phyloP scores from a whole-genome alignment of 1,140 invertebrate species.

The Caenorhabditis brenneri region DNA sequence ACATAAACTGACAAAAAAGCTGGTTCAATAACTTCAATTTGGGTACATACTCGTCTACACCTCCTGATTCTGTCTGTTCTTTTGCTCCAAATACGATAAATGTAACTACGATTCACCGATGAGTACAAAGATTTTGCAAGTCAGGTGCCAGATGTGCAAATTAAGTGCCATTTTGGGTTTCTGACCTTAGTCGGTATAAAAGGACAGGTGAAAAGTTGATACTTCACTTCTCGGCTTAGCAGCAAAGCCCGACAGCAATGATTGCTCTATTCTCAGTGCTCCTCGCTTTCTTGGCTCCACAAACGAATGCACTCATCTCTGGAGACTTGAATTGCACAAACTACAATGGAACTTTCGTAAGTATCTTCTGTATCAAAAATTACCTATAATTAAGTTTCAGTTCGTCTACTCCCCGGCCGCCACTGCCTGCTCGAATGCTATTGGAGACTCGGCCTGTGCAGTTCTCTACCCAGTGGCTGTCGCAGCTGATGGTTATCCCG shows the following conservation, averaged over 20 bases:
- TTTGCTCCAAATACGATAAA: not conserved
- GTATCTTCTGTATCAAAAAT: not conserved
- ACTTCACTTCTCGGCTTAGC: not conserved
- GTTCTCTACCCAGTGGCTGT: not conserved
- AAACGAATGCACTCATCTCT: not conserved
- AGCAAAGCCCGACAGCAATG: not conserved
- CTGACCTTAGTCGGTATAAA: not conserved
- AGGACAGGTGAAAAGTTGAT: too few species aligned
- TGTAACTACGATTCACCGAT: too few species aligned
- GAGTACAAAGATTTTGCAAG: not conserved
- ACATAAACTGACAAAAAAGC: not conserved
- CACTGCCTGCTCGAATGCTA: not conserved
- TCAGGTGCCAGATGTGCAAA: not conserved
- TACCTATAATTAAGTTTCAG: not conserved
- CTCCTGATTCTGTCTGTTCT: not conserved
- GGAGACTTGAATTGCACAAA: constrained; percentile 5
- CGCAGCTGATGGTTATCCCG: not conserved
- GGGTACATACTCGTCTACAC: not conserved
- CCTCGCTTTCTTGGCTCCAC: not conserved
- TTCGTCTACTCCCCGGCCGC: constrained; percentile 9
- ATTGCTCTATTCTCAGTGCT: not conserved
- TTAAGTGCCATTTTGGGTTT: not conserved
- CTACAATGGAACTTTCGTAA: not conserved
- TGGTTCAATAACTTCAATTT: not conserved
- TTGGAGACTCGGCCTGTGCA: not conserved